Percentiles rank a stretch among this genome's conserved stretches.
Conservation (phyloP, 2,113 vertebrate genomes). For the Nyctibius bracteatus region DNA sequence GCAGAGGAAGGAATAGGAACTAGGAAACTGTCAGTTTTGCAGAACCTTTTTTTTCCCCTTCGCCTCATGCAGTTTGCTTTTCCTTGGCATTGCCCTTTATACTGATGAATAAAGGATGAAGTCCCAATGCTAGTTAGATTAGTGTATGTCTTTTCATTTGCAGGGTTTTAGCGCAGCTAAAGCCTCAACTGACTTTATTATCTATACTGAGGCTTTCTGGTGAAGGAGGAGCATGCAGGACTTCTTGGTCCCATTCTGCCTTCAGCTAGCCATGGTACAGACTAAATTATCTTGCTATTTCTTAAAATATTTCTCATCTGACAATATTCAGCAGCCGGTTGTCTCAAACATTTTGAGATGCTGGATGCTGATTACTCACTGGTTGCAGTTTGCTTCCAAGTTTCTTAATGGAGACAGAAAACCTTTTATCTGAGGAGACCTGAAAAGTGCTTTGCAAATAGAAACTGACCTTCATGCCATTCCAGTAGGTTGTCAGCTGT, state of each 20-base stretch:
- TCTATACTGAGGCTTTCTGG: not conserved
- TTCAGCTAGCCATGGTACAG: not conserved
- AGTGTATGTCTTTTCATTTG: not conserved
- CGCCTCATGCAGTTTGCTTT: not conserved
- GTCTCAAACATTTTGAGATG: not conserved
- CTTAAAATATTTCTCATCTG: not conserved
- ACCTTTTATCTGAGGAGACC: slow-evolving; percentile 5
- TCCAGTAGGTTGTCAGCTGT: not conserved
- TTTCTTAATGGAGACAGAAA: slow-evolving; percentile 23
- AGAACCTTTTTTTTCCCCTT: not conserved
- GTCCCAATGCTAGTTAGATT: not conserved
- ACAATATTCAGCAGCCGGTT: not conserved
- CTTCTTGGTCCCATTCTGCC: not conserved
- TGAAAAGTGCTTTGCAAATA: slow-evolving; percentile 26
- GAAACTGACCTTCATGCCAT: slow-evolving; percentile 16
- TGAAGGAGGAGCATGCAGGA: not conserved
- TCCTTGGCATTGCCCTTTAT: not conserved
- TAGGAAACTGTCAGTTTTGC: not conserved
- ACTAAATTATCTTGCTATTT: not conserved
- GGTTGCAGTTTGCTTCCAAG: not conserved
- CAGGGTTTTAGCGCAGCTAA: not conserved
- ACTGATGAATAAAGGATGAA: not conserved
- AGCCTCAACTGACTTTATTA: not conserved
- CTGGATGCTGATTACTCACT: not conserved
- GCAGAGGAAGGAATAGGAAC: not conserved